Base-by-base conservation (phyloP, 2,888 invertebrate species). In the Dolichomitus sp. region DNA sequence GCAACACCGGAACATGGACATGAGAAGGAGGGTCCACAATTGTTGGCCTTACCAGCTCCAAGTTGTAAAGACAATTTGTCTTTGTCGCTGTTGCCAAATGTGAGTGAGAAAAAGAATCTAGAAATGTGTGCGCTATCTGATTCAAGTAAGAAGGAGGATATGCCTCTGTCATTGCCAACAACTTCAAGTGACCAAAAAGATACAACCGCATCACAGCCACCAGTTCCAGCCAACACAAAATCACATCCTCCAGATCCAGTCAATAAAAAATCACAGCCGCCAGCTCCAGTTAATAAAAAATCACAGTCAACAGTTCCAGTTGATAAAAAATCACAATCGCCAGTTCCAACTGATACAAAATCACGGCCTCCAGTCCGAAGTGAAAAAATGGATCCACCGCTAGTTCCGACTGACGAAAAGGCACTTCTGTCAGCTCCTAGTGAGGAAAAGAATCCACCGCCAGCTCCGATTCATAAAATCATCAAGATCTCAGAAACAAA, bases 361-460 rank as follows among this genome's bases (percentile, higher is more conserved):
- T 33, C 33, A 33, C 6, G 0, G 33, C 33, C 6, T 0, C 33
- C 33, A 33, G 33, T 4, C 6, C 5, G 33, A 33, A 33, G 33
- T 33, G 33, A 6, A 33, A 33, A 33, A 33, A 4, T 33, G 6
- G 6, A 33, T 33, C 4, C 33, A 33, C 4, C 33, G 33, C 9
- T 37, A 9, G 37, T 2, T 37, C 9, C 9, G 9, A 9, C 37
- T 37, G 37, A 7, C 4, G 37, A 37, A 37, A 37, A 37, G 1
- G 23, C 11, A 6, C 23, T 4, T 19, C 30, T 57, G 0, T 4
- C 12, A 30, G 2, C 30, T 9, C 27, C 70, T 2, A 40, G 48
- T n/a, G 68, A 77, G 30, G 40, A 75, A 50, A 42, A 52, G 12
- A n/a, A 33, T 37, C 2, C n/a, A 59, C 30, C 37, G 17, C 17